Conservation (phyloP, 2,797 vertebrate species). For the Chiloscyllium punctatum region DNA sequence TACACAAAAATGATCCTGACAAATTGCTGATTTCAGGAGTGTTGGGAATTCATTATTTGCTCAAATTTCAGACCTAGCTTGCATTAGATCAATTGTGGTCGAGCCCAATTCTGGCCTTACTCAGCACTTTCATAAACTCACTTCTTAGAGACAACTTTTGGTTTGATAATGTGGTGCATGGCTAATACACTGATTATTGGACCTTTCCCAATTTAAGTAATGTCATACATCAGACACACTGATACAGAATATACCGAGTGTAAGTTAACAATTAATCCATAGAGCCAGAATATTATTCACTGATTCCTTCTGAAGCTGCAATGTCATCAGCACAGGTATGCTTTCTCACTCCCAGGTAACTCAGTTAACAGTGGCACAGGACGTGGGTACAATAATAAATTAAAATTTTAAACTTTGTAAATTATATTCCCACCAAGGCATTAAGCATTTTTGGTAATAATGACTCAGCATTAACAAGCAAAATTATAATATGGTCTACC, state of each 20-base stretch:
- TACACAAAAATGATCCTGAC: not conserved
- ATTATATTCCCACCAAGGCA: not conserved
- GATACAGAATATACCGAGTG: not conserved
- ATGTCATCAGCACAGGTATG: not conserved
- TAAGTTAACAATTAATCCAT: not conserved
- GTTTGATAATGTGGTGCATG: not conserved
- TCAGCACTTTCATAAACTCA: not conserved
- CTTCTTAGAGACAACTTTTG: not conserved
- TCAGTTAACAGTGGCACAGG: not conserved
- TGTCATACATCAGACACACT: not conserved
- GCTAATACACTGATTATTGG: not conserved
- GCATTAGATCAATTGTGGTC: not conserved
- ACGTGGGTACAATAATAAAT: not conserved
- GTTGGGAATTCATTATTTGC: not conserved
- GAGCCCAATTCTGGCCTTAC: not conserved
- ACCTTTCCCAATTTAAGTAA: not conserved
- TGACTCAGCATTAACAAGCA: not conserved
- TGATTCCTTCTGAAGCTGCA: not conserved
- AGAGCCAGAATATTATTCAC: not conserved
- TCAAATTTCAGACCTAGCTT: not conserved
- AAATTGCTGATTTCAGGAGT: slow-evolving; percentile 18
- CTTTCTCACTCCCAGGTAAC: not conserved
- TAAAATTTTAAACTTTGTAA: not conserved
- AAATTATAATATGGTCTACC: not conserved
- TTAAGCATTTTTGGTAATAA: not conserved